Evolutionary conservation across 2,888 invertebrate genomes (phyloP), one percentile per base, ranked within the genome.

Genomic region (Taenaris catops): DNA sequence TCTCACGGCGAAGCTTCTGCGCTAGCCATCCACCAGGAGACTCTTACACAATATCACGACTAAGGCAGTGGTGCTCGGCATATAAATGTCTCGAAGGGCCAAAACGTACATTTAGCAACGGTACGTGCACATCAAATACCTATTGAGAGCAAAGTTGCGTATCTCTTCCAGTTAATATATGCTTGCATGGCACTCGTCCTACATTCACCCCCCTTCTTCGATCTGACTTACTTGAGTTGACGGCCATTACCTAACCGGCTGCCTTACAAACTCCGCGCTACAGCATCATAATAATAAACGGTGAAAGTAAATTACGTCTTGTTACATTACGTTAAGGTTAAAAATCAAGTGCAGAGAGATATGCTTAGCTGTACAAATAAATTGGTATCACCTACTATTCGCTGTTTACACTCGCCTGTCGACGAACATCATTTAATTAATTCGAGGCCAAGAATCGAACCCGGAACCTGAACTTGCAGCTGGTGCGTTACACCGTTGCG

Each of bases 171-270:
- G 64, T 58, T 35, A 51, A 49, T 53, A 56, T 58, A 51, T 46
- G 53, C 55, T 53, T 53, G 50, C 48, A 48, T 48, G 45, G 48
- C 49, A 53, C 53, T 69, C 71, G 80, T 70, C 78, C 79, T 75
- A 81, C 80, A 80, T 83, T 72, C 62, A 78, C 76, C 78, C 76
- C 76, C 74, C 79, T 79, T 71, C 69, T 70, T 73, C 69, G 70
- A 72, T 72, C 72, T 64, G 70, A 68, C 72, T 68, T 63, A 72
- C 67, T 63, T 73, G 31, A 21, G 31, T 23, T 31, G 74, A 73
- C 67, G 65, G 65, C 68, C 76, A 80, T 81, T 83, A 76, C 79
- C 74, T 75, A 79, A 80, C 79, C 71, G 63, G 65, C 71, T 67
- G 75, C 62, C 75, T 71, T 61, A 69, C 73, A 66, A 70, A 71